Percentiles rank a stretch among this genome's conserved stretches.
Evolutionary conservation across 2,888 invertebrate genomes (phyloP).

Genomic region (Dryococelus australis): DNA sequence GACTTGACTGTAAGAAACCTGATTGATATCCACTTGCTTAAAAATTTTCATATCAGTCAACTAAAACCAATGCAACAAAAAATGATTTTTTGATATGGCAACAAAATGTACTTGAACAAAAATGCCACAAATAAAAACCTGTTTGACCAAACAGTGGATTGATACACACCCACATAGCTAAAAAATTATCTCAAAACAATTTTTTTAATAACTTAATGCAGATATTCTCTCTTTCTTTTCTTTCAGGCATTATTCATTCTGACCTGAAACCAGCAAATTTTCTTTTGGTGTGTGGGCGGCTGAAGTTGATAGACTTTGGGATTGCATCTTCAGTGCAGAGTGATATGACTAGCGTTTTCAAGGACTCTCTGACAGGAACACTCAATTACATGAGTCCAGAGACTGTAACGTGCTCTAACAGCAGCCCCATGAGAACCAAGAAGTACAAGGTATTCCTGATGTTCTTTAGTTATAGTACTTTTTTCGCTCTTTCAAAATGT

Average conservation of each 20-base stretch:
- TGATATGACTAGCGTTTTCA: constrained; percentile 89
- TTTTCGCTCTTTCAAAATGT: background rate
- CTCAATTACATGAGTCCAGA: constrained; percentile 97
- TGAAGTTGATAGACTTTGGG: constrained; percentile 98
- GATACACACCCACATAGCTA: background rate
- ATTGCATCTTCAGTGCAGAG: constrained; percentile 87
- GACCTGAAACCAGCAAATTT: constrained; percentile 98
- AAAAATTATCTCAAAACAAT: background rate
- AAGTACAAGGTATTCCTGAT: background rate
- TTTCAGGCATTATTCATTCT: constrained; percentile 89
- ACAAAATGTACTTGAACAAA: no score
- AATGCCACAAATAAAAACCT: no score
- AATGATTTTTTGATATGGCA: no score
- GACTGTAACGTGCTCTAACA: constrained; percentile 56
- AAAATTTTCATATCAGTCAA: no score
- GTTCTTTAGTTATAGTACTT: background rate
- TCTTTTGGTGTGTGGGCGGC: constrained; percentile 79
- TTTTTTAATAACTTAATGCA: background rate
- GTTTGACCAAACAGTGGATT: no score
- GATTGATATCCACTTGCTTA: no score
- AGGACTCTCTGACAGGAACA: constrained; percentile 84
- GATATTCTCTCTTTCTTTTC: background rate
- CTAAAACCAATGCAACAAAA: no score
- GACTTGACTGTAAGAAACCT: no score
- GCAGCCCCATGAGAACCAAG: background rate